Base-by-base conservation (phyloP, 1,140 invertebrate genomes). In the Lucilia cuprina region DNA sequence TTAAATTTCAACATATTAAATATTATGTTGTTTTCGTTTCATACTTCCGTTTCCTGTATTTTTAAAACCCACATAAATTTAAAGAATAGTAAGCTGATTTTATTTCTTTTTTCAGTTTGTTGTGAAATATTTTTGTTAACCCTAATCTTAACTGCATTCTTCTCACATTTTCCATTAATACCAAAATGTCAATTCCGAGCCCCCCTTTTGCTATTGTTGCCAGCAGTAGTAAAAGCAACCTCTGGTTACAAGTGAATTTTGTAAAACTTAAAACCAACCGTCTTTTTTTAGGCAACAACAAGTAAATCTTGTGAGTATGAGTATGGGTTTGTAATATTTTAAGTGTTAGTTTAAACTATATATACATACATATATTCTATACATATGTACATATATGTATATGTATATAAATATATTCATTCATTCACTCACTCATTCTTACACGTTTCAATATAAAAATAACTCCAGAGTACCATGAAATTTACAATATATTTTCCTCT, bases 401-500 rank as follows among this genome's bases (percentile, higher is more conserved):
- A 2, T 14, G 2, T 60, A 30, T 30, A 30, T 30, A 30, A 30
- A 30, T 30, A 30, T 30, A 30, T 7, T 14, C 55, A 60, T 12
- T 14, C 12, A 60, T n/a, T 7, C n/a, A n/a, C 14, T 17, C n/a
- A 60, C n/a, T 60, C 55, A 60, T 60, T n/a, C 14, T 41, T 60
- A n/a, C 55, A 60, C n/a, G 55, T 60, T 13, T 70, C 65, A 70
- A 30, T 30, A 30, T 70, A 70, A 70, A 70, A 70, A 21, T 70
- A 70, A 70, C 65, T 70, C 65, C 21, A 70, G 65, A 70, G 65
- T 70, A 70, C 65, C 65, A 70, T 70, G 65, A 70, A 70, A 70
- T 70, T 70, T 70, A 70, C 65, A 70, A 70, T 30, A 30, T 30
- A 30, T 30, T 70, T 55, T 55, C 13, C 12, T 55, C 50, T 55